Evolutionary conservation across 2,113 vertebrate genomes (phyloP).

Genomic region (Oreochromis spilurus): DNA sequence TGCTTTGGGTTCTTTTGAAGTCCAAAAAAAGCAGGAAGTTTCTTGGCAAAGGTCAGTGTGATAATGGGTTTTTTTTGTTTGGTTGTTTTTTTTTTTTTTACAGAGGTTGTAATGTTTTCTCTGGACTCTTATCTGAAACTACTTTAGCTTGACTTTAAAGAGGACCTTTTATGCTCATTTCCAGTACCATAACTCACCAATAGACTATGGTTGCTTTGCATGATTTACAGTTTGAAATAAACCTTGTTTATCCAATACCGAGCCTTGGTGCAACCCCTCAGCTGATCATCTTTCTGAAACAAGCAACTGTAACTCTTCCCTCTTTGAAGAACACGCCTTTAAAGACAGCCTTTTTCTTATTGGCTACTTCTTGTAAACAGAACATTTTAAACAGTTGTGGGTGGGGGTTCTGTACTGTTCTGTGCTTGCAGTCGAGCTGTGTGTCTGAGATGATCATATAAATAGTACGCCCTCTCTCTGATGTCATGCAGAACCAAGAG

Average conservation of each 20-base stretch:
- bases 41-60: neutral
- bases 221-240: neutral
- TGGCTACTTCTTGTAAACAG: neutral
- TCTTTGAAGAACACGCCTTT: accelerated
- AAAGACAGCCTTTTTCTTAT: neutral
- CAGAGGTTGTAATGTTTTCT: neutral
- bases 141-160: neutral
- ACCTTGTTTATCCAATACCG: neutral
- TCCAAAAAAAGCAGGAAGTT: conserved; percentile 31
- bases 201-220: neutral
- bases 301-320: neutral
- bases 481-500: neutral
- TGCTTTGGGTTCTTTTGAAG: conserved; percentile 14
- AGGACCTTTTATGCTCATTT: neutral
- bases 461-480: neutral
- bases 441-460: neutral
- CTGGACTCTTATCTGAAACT: neutral
- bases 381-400: neutral
- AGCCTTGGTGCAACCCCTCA: neutral
- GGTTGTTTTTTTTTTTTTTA: neutral
- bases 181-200: accelerated
- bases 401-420: neutral
- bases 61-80: neutral
- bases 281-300: neutral
- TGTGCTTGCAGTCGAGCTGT: neutral